A percentile compares a stretch with the other conserved stretches of the same genome.
These are phyloP conservation scores for Hippocampus kuda DNA, from an alignment of 2,797 vertebrate genomes.

Conservation along the genomic window DNA sequence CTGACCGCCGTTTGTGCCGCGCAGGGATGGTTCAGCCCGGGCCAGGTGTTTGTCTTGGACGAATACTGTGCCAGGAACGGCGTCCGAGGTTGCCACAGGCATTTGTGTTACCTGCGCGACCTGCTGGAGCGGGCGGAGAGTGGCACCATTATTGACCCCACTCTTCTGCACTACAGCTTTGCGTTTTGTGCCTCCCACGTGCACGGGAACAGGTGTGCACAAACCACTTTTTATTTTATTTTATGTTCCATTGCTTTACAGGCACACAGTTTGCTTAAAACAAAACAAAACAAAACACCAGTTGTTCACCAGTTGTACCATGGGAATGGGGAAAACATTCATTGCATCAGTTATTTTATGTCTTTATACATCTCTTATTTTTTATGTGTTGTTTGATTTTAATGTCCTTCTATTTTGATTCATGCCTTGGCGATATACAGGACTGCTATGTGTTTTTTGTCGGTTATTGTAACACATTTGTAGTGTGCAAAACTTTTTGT, in stretches of 20 bases:
- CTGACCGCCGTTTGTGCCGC: not conserved
- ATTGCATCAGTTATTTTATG: not conserved
- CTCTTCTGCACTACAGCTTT: constrained; percentile 98
- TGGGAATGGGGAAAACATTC: not conserved
- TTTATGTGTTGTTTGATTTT: constrained; percentile 16
- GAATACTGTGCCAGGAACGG: constrained; percentile 97
- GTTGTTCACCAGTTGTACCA: not conserved
- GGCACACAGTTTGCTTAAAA: not conserved
- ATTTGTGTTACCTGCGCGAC: constrained; percentile 94
- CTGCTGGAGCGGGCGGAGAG: constrained; percentile 93
- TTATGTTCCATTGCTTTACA: not conserved
- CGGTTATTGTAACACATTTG: not conserved
- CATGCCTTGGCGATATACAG: not conserved
- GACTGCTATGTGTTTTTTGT: constrained; percentile 1
- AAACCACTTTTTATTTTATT: not conserved
- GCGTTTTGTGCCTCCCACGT: constrained; percentile 98
- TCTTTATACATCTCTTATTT: constrained; percentile 9
- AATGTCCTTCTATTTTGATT: constrained; percentile 4
- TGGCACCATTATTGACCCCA: constrained; percentile 97
- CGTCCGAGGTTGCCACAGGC: constrained; percentile 91
- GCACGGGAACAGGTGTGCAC: constrained; percentile 88
- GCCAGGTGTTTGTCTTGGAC: constrained; percentile 96
- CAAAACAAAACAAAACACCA: not conserved
- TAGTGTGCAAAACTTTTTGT: not conserved
- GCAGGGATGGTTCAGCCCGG: constrained; percentile 99